These are phyloP conservation scores for Otocyon megalotis DNA, from an alignment of 2,113 vertebrate genomes.

Conservation along the genomic window DNA sequence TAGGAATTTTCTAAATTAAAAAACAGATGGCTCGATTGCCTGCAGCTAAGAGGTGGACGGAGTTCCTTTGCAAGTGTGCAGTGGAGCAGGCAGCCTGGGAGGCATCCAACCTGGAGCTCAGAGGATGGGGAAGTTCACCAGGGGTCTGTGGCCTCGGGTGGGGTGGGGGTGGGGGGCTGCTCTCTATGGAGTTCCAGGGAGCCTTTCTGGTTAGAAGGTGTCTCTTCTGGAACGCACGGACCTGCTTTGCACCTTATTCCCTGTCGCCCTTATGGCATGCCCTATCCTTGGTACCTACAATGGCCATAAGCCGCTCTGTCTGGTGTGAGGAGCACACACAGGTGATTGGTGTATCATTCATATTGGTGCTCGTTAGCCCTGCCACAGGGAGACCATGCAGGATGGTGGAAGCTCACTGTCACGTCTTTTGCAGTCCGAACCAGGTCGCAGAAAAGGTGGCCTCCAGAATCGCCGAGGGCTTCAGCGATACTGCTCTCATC, in stretches of 20 bases:
- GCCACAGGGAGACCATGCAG: background rate
- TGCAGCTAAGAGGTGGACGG: background rate
- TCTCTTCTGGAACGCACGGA: no score
- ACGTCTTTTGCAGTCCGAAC: conserved; percentile 91
- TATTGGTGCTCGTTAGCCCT: accelerated
- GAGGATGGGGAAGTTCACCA: background rate
- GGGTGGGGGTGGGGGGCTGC: background rate
- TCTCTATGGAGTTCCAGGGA: background rate
- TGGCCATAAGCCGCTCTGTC: background rate
- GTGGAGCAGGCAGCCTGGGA: background rate
- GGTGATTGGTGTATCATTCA: accelerated
- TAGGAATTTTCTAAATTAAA: background rate
- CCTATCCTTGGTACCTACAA: accelerated
- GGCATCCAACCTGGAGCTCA: background rate
- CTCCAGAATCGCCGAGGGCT: conserved; percentile 95
- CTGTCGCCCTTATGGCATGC: accelerated
- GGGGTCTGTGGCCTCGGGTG: background rate
- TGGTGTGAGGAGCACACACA: accelerated
- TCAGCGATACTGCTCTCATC: conserved; percentile 94
- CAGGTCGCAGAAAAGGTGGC: conserved; percentile 98
- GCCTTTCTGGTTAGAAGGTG: background rate
- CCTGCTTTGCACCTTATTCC: background rate
- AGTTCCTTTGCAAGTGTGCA: background rate
- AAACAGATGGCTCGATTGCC: background rate
- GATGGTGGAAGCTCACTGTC: background rate